Evolutionary conservation across 2,113 vertebrate genomes (phyloP).

Genomic region (Vidua macroura): DNA sequence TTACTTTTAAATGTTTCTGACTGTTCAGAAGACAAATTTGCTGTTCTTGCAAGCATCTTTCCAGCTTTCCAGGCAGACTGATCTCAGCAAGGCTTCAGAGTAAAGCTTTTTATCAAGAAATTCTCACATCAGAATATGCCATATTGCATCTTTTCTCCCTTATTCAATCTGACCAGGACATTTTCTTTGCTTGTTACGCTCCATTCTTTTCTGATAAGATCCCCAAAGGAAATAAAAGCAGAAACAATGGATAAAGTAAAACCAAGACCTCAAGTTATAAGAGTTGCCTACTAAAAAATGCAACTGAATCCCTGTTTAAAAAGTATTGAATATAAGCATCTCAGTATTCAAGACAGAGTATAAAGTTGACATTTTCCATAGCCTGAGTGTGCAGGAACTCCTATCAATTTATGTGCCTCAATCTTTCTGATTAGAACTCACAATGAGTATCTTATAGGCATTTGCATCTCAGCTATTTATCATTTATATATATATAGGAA

Average conservation of each 20-base stretch:
- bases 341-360: not conserved
- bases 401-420: not conserved
- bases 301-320: not conserved
- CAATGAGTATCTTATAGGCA: not conserved
- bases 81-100: not conserved
- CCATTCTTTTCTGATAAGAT: not conserved
- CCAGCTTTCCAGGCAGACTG: not conserved
- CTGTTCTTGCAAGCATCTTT: not conserved
- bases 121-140: not conserved
- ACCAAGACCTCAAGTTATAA: not conserved
- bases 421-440: not conserved
- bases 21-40: not conserved
- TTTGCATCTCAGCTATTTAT: not conserved
- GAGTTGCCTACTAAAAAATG: not conserved
- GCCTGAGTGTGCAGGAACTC: not conserved
- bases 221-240: not conserved
- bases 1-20: not conserved
- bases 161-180: not conserved
- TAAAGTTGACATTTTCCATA: not conserved
- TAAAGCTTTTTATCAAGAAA: not conserved
- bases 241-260: not conserved
- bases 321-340: not conserved
- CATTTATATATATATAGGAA: not conserved
- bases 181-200: not conserved
- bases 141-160: not conserved